These are phyloP conservation scores for Monodelphis domestica DNA, from an alignment of 2,797 vertebrate species.

Conservation along the genomic window DNA sequence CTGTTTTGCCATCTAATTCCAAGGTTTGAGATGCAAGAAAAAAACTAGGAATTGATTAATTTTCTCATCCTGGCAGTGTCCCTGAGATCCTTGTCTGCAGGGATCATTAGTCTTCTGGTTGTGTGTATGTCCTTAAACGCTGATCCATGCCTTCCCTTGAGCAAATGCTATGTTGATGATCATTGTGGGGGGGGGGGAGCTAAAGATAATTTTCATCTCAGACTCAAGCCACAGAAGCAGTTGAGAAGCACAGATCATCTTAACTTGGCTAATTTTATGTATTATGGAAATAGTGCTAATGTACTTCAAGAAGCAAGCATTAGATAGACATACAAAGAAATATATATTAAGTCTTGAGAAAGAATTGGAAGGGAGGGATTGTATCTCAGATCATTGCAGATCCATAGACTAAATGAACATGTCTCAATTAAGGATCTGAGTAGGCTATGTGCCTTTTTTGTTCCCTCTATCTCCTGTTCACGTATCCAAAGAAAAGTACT, in stretches of 20 bases:
- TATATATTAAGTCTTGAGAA: neutral
- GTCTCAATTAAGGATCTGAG: neutral
- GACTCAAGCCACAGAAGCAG: conserved; percentile 5
- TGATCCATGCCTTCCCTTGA: neutral
- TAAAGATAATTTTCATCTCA: conserved; percentile 24
- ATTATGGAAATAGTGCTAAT: conserved; percentile 21
- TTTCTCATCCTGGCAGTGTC: neutral
- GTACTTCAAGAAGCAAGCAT: conserved; percentile 2
- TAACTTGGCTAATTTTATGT: conserved; percentile 31
- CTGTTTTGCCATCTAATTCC: neutral
- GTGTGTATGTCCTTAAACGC: neutral
- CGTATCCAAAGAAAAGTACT: neutral
- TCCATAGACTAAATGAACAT: neutral
- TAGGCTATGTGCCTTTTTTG: neutral
- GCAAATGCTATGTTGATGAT: conserved; percentile 8
- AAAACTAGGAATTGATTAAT: neutral
- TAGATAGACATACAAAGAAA: neutral
- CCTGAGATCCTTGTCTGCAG: neutral
- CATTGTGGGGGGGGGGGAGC: conserved; percentile 12
- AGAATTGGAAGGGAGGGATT: neutral
- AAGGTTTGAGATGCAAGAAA: neutral
- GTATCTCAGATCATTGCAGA: neutral
- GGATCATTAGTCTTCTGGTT: neutral
- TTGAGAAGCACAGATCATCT: conserved; percentile 23
- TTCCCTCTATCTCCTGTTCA: neutral